A percentile compares a stretch with the other conserved stretches of the same genome.
These are phyloP conservation scores for Paralichthys olivaceus DNA, from an alignment of 2,113 vertebrate genomes.

Conservation along the genomic window DNA sequence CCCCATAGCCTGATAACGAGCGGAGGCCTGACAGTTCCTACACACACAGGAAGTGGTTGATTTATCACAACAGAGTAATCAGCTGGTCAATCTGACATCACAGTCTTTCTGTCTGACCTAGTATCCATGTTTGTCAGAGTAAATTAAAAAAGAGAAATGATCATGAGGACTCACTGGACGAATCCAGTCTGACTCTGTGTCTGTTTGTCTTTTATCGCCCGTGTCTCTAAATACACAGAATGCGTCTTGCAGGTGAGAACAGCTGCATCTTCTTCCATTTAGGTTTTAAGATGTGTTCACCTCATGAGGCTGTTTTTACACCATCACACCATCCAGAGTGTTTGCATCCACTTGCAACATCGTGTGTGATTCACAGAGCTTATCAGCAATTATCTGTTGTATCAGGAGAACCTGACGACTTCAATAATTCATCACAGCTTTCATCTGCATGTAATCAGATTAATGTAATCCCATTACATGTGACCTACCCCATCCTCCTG, in stretches of 20 bases:
- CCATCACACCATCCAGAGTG: neutral
- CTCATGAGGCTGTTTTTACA: neutral
- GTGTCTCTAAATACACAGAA: neutral
- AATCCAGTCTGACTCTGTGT: too few relatives aligned
- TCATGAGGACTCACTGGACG: too few relatives aligned
- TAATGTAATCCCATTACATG: conserved; percentile 32
- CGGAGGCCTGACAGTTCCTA: too few relatives aligned
- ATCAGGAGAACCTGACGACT: conserved; percentile 24
- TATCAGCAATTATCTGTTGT: conserved; percentile 41
- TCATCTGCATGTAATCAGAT: conserved; percentile 36
- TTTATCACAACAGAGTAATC: too few relatives aligned
- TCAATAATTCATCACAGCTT: conserved; percentile 29
- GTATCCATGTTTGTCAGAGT: neutral
- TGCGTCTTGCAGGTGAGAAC: neutral
- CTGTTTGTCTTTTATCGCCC: neutral
- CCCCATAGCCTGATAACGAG: too few relatives aligned
- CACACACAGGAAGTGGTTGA: too few relatives aligned
- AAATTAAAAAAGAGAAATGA: neutral
- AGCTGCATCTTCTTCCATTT: neutral
- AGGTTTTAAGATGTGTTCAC: neutral
- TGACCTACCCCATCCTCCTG: conserved; percentile 14
- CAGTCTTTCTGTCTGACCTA: too few relatives aligned
- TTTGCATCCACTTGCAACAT: neutral
- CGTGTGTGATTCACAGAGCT: neutral
- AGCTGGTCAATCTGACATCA: too few relatives aligned